A percentile compares a stretch with the other conserved stretches of the same genome.
phyloP scores from a whole-genome alignment of 2,113 vertebrate genomes.

The Carassius gibelio region DNA sequence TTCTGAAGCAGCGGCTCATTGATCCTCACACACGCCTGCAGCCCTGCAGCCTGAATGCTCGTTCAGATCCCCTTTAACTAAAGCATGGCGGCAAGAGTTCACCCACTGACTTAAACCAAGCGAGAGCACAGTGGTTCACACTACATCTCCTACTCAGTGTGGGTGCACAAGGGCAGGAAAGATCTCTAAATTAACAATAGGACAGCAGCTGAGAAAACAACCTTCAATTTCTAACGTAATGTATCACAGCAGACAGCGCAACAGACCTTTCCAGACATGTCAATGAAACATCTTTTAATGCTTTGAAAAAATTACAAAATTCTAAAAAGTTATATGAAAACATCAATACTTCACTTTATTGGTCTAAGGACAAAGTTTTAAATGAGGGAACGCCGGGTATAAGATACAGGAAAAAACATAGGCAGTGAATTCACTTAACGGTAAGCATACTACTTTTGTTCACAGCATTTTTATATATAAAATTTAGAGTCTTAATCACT shows the following conservation, averaged over 20 bases:
- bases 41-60: slow-evolving; percentile 65
- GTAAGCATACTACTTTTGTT: not conserved
- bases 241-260: slow-evolving; percentile 6
- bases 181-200: slow-evolving; percentile 40
- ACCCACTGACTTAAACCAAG: slow-evolving; percentile 49
- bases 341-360: not conserved
- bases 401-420: not conserved
- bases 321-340: not conserved
- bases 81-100: slow-evolving; percentile 61
- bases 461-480: not conserved
- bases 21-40: slow-evolving; percentile 74
- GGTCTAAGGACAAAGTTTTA: not conserved
- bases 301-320: not conserved
- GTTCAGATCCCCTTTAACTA: slow-evolving; percentile 65
- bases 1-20: slow-evolving; percentile 78
- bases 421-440: not conserved
- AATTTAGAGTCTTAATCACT: not conserved
- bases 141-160: slow-evolving; percentile 46
- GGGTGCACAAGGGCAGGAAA: slow-evolving; percentile 36
- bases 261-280: slow-evolving; percentile 5
- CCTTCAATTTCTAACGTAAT: not conserved
- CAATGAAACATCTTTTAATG: not conserved
- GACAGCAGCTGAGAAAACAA: slow-evolving; percentile 24
- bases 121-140: slow-evolving; percentile 53
- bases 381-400: not conserved